Percentiles rank a stretch among this genome's conserved stretches.
Conservation (phyloP, 2,888 invertebrate species). For the Napeogenes sylphis region DNA sequence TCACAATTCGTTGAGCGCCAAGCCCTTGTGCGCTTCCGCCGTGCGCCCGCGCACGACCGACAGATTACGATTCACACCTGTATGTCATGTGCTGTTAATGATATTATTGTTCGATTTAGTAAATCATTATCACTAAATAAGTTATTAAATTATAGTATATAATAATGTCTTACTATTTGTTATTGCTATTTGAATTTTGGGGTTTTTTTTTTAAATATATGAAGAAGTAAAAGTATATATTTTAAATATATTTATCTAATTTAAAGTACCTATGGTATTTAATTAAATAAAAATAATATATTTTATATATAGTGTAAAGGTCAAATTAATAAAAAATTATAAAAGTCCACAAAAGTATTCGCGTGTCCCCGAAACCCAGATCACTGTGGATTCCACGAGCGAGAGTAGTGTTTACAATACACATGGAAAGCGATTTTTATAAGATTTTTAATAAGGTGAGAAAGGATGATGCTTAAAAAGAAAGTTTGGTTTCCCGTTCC, state of each 20-base stretch:
- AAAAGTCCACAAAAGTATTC: constrained; percentile 34
- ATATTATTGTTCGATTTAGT: neutral
- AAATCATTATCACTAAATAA: neutral
- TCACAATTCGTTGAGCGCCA: constrained; percentile 32
- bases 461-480: constrained; percentile 8
- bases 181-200: too few relatives aligned
- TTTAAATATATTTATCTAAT: too few relatives aligned
- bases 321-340: neutral
- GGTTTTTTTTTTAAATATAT: too few relatives aligned
- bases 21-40: constrained; percentile 39
- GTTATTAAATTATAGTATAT: too few relatives aligned
- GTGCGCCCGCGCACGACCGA: constrained; percentile 26
- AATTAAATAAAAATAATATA: too few relatives aligned
- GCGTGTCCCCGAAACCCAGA: constrained; percentile 56
- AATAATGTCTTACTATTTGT: too few relatives aligned
- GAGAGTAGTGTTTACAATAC: constrained; percentile 61
- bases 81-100: constrained; percentile 7
- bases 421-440: constrained; percentile 58
- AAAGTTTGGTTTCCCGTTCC: neutral
- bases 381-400: constrained; percentile 43
- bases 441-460: constrained; percentile 18
- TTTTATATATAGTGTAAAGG: too few relatives aligned
- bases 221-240: too few relatives aligned
- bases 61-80: constrained; percentile 19
- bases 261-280: too few relatives aligned